These are phyloP conservation scores for Rhea americana DNA, from an alignment of 2,113 vertebrate species.

Conservation along the genomic window DNA sequence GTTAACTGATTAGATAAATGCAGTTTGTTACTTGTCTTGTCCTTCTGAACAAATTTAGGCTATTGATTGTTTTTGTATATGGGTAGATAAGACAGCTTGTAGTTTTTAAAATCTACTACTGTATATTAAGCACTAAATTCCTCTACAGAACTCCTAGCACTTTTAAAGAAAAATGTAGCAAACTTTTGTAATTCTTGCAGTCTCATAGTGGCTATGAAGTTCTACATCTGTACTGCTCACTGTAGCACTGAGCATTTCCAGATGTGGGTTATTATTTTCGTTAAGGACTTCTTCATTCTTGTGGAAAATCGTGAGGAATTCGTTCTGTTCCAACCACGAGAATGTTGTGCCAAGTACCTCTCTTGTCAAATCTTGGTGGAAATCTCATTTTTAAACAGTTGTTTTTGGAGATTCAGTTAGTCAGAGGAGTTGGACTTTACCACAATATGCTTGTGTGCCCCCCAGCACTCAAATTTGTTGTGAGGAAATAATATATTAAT, in stretches of 20 bases:
- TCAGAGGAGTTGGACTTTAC: background rate
- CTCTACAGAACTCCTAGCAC: background rate
- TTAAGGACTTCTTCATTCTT: conserved; percentile 38
- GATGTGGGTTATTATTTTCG: conserved; percentile 33
- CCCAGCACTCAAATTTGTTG: background rate
- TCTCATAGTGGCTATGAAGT: conserved; percentile 29
- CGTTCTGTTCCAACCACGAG: background rate
- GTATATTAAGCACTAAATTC: background rate
- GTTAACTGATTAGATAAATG: conserved; percentile 52
- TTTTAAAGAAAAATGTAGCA: background rate
- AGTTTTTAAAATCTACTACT: background rate
- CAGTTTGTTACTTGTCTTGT: conserved; percentile 4
- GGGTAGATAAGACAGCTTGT: background rate
- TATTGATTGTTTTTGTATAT: background rate
- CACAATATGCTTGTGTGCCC: background rate
- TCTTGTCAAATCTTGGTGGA: conserved; percentile 15
- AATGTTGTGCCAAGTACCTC: background rate
- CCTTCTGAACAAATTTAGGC: background rate
- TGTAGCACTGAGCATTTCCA: conserved; percentile 36
- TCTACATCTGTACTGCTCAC: background rate
- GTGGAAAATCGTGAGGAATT: background rate
- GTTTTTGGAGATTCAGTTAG: background rate
- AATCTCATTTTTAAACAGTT: background rate
- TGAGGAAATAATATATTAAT: background rate
- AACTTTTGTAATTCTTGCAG: conserved; percentile 7